phyloP scores from a whole-genome alignment of 1,140 invertebrate species.

The Gerris buenoi region DNA sequence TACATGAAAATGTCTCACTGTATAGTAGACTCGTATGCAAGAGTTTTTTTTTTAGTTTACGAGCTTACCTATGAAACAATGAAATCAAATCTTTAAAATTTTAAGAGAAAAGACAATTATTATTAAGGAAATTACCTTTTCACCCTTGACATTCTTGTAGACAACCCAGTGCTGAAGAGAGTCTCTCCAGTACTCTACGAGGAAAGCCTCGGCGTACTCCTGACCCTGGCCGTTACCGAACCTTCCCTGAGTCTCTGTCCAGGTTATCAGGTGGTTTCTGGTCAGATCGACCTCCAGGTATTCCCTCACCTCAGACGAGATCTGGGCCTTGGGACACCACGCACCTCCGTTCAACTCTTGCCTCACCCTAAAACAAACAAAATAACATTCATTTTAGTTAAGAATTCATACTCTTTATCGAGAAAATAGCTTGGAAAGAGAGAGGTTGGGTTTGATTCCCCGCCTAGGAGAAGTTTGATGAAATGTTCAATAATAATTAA shows the following conservation, averaged over 20 bases:
- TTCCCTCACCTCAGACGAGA: slow-evolving; percentile 55
- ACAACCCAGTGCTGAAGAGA: slow-evolving; percentile 52
- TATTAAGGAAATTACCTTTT: slow-evolving; percentile 46
- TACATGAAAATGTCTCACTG: too few relatives aligned
- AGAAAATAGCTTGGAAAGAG: not conserved
- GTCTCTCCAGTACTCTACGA: slow-evolving; percentile 69
- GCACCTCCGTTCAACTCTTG: slow-evolving; percentile 78
- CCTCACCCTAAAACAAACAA: slow-evolving; percentile 50
- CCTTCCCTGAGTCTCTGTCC: slow-evolving; percentile 78
- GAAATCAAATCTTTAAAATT: too few relatives aligned
- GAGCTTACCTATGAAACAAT: too few relatives aligned
- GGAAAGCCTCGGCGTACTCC: slow-evolving; percentile 72
- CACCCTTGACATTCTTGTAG: slow-evolving; percentile 59
- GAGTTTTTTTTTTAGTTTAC: too few relatives aligned
- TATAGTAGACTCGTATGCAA: too few relatives aligned
- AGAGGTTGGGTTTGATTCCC: too few relatives aligned
- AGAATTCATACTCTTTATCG: slow-evolving; percentile 10
- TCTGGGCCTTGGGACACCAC: slow-evolving; percentile 78
- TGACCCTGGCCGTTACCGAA: slow-evolving; percentile 87
- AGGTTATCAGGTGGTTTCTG: slow-evolving; percentile 61
- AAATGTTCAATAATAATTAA: too few relatives aligned
- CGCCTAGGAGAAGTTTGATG: too few relatives aligned
- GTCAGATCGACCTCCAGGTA: slow-evolving; percentile 74
- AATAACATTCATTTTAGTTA: too few relatives aligned
- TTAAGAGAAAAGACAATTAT: too few relatives aligned